Evolutionary conservation across 2,113 vertebrate species (phyloP).

Genomic region (Propithecus coquereli): DNA sequence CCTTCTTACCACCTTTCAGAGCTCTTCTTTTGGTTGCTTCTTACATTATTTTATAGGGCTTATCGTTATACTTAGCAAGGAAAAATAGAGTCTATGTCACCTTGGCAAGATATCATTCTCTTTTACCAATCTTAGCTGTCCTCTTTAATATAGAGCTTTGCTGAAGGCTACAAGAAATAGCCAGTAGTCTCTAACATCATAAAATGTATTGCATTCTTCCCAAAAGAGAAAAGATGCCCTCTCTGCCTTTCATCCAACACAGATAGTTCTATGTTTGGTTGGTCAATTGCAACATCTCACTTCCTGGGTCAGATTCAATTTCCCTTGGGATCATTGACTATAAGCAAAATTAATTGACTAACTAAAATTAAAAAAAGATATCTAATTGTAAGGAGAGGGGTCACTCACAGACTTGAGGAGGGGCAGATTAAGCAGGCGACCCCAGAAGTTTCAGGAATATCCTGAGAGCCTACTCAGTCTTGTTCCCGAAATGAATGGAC

Average conservation of each 20-base stretch:
- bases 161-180: neutral
- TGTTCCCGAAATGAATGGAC: neutral
- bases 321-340: neutral
- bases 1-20: neutral
- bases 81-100: neutral
- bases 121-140: neutral
- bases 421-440: neutral
- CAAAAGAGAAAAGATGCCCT: neutral
- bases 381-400: neutral
- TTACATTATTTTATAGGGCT: neutral
- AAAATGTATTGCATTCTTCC: neutral
- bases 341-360: neutral
- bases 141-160: neutral
- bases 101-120: neutral
- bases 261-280: neutral
- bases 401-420: neutral
- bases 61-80: neutral
- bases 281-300: neutral
- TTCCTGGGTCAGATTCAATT: neutral
- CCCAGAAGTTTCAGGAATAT: neutral
- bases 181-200: neutral
- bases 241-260: neutral
- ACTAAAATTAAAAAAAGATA: neutral
- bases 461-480: neutral
- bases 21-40: neutral